These are phyloP conservation scores for Himalopsyche japonica DNA, from an alignment of 2,888 invertebrate genomes.

Conservation along the genomic window DNA sequence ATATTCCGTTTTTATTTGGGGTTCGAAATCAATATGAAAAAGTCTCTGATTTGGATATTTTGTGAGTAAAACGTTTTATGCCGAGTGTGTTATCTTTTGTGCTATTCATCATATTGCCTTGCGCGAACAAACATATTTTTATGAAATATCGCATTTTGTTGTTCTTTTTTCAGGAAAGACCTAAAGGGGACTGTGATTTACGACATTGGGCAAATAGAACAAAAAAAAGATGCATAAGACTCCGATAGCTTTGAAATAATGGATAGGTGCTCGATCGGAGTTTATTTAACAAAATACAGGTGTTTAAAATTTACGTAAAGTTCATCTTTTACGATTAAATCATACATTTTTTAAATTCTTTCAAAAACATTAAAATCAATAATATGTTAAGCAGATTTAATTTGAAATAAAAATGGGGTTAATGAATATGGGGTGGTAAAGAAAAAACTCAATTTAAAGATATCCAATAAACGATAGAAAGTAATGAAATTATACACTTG, in stretches of 20 bases:
- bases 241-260: background rate
- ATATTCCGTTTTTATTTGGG: too few relatives aligned
- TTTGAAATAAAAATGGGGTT: too few relatives aligned
- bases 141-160: background rate
- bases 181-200: background rate
- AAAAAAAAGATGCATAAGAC: background rate
- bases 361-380: too few relatives aligned
- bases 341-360: too few relatives aligned
- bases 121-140: background rate
- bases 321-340: too few relatives aligned
- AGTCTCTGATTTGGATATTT: background rate
- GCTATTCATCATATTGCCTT: background rate
- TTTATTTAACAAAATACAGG: too few relatives aligned
- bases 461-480: too few relatives aligned
- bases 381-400: too few relatives aligned
- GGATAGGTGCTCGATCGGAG: background rate
- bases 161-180: background rate
- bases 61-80: background rate
- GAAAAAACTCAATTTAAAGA: too few relatives aligned
- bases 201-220: background rate
- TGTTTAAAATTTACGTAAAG: too few relatives aligned
- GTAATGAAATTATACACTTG: too few relatives aligned
- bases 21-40: background rate
- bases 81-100: background rate
- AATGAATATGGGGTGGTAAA: too few relatives aligned